Evolutionary conservation across 2,797 vertebrate species (phyloP).

Genomic region (Gobio occitaniae): DNA sequence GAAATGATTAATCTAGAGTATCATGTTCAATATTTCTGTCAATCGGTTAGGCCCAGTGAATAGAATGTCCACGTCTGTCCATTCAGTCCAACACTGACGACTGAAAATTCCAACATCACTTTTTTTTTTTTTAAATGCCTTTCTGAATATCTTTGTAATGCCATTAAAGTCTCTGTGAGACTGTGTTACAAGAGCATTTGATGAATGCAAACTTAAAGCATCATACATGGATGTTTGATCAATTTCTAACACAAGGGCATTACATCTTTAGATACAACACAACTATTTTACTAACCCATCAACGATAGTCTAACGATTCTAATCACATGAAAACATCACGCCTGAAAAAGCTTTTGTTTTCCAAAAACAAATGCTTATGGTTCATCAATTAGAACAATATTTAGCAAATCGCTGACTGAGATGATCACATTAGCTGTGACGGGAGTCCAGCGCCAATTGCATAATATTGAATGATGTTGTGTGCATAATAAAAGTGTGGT

Average conservation of each 20-base stretch:
- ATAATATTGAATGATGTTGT: slow-evolving; percentile 24
- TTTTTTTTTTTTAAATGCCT: background rate
- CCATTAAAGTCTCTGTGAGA: slow-evolving; percentile 22
- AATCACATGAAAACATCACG: background rate
- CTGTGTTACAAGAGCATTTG: slow-evolving; percentile 24
- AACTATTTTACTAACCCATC: slow-evolving; percentile 8
- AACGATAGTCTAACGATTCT: background rate
- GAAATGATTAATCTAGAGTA: background rate
- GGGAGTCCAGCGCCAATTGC: background rate
- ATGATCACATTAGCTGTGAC: background rate
- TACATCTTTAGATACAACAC: slow-evolving; percentile 11
- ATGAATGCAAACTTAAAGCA: slow-evolving; percentile 2
- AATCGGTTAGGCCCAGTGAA: background rate
- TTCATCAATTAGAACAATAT: background rate
- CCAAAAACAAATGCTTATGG: background rate
- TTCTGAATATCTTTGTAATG: background rate
- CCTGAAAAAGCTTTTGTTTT: background rate
- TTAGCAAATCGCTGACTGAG: background rate
- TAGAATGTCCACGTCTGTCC: slow-evolving; percentile 1
- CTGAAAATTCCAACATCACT: background rate
- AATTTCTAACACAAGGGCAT: slow-evolving; percentile 30
- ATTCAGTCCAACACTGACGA: slow-evolving; percentile 3
- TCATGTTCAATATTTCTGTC: background rate
- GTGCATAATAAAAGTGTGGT: background rate
- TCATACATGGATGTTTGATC: slow-evolving; percentile 11